These are phyloP conservation scores for Trididemnum miniatum DNA, from an alignment of 23 tunicate genomes.

Conservation along the genomic window DNA sequence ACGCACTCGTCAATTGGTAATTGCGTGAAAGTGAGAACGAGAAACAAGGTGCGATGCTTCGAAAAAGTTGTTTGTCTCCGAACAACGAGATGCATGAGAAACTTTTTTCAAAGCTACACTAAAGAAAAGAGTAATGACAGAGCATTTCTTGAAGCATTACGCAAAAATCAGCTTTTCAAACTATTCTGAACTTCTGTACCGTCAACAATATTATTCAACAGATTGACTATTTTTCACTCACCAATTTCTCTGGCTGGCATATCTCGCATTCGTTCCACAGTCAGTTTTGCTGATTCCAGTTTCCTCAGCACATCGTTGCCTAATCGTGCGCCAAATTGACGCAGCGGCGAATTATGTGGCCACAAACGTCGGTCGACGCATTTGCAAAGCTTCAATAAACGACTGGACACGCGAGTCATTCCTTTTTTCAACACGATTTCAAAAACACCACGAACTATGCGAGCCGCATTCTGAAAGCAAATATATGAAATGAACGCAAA, in stretches of 20 bases:
- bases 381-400: constrained; percentile 83
- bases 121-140: no score
- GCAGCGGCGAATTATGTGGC: constrained; percentile 74
- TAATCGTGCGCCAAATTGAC: constrained; percentile 78
- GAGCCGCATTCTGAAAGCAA: constrained; percentile 76
- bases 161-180: no score
- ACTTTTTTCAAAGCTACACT: no score
- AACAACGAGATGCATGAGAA: no score
- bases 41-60: no score
- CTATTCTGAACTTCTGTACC: constrained; percentile 84
- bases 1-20: no score
- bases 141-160: no score
- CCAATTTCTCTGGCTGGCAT: constrained; percentile 81
- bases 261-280: constrained; percentile 73
- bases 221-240: constrained; percentile 50
- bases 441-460: constrained; percentile 94
- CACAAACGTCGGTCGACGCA: constrained; percentile 89
- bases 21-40: no score
- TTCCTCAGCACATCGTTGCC: constrained; percentile 68
- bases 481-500: not conserved
- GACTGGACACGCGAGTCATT: constrained; percentile 66
- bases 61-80: no score
- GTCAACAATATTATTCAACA: constrained; percentile 60
- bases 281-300: constrained; percentile 67
- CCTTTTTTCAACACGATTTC: constrained; percentile 90